Evolutionary conservation across 2,888 invertebrate species (phyloP).

Genomic region (Deilephila elpenor): DNA sequence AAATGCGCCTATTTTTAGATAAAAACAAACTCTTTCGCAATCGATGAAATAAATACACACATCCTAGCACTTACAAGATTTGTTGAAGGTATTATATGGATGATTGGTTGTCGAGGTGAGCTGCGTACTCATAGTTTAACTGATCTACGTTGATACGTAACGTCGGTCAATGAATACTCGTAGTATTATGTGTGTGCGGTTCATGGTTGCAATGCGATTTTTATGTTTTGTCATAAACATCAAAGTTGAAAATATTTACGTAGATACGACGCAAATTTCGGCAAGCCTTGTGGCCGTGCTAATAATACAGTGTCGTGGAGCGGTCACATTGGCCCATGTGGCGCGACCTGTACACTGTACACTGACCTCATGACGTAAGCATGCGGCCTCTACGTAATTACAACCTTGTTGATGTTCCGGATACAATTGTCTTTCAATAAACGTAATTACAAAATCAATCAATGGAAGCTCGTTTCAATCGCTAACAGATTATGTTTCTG

Average conservation of each 20-base stretch:
- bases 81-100: background rate
- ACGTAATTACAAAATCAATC: slow-evolving; percentile 28
- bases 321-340: slow-evolving; percentile 42
- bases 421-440: slow-evolving; percentile 51
- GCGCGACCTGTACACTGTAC: slow-evolving; percentile 51
- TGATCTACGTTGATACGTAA: background rate
- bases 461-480: slow-evolving; percentile 17
- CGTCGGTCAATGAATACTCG: background rate
- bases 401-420: slow-evolving; percentile 50
- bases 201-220: background rate
- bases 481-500: slow-evolving; percentile 17
- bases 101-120: background rate
- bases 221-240: background rate
- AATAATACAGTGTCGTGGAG: slow-evolving; percentile 28
- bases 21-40: slow-evolving; percentile 7
- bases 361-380: slow-evolving; percentile 59
- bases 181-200: background rate
- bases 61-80: background rate
- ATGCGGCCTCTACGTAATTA: slow-evolving; percentile 56
- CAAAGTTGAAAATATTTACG: background rate
- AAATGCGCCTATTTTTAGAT: slow-evolving; percentile 23
- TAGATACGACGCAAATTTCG: background rate
- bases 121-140: background rate
- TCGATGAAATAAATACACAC: background rate
- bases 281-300: background rate